phyloP scores from a whole-genome alignment of 2,888 invertebrate genomes.

The Mimachlamys varia region DNA sequence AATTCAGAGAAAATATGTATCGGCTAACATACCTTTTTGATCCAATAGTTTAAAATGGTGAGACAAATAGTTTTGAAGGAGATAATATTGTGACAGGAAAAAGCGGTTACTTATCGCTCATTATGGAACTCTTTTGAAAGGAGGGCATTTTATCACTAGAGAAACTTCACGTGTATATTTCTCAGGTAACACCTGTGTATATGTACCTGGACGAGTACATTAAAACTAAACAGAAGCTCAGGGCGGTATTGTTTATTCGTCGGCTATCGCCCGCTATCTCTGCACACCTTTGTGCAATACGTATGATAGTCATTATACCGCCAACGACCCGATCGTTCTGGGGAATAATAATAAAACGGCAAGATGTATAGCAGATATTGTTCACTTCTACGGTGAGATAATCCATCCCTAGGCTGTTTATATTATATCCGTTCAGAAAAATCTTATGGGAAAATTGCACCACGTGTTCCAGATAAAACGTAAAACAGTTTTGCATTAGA shows the following conservation, averaged over 20 bases:
- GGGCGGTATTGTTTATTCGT: background rate
- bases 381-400: background rate
- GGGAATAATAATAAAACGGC: background rate
- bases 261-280: background rate
- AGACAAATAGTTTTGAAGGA: too few species aligned
- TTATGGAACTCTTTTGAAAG: too few species aligned
- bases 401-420: slow-evolving; percentile 5
- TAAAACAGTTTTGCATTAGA: background rate
- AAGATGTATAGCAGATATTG: slow-evolving; percentile 21
- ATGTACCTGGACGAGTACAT: background rate
- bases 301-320: background rate
- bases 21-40: too few species aligned
- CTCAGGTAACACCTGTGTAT: background rate
- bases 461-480: background rate
- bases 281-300: slow-evolving; percentile 7
- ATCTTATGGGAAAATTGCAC: background rate
- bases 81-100: too few species aligned
- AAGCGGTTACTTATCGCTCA: too few species aligned
- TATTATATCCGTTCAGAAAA: background rate
- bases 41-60: too few species aligned
- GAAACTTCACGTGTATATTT: background rate
- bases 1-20: too few species aligned
- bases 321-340: background rate
- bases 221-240: slow-evolving; percentile 4
- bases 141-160: too few species aligned